A percentile compares a stretch with the other conserved stretches of the same genome.
Evolutionary conservation across 1,140 invertebrate genomes (phyloP).

Genomic region (Zophobas morio): DNA sequence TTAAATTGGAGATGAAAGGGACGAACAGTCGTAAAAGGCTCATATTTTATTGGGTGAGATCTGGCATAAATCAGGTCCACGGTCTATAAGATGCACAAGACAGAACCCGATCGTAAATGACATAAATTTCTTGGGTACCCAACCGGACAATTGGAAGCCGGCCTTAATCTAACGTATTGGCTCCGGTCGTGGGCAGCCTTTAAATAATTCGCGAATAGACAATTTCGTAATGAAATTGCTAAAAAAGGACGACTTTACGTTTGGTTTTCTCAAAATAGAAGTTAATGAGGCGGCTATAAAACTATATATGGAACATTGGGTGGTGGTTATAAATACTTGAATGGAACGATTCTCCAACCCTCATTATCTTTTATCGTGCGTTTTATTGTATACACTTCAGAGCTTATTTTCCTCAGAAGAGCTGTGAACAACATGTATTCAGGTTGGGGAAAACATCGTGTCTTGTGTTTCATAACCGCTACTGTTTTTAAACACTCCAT

Average conservation of each 20-base stretch:
- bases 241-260: neutral
- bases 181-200: conserved; percentile 4
- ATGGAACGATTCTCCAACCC: neutral
- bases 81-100: conserved; percentile 14
- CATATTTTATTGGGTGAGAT: conserved; percentile 34
- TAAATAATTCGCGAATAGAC: neutral
- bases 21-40: conserved; percentile 10
- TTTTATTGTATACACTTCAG: too few relatives aligned
- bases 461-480: too few relatives aligned
- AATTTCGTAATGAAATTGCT: neutral
- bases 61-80: conserved; percentile 10
- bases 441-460: too few relatives aligned
- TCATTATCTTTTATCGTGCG: neutral
- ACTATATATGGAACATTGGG: neutral
- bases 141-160: conserved; percentile 28
- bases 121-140: conserved; percentile 28
- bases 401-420: too few relatives aligned
- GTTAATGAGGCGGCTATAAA: neutral
- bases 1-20: conserved; percentile 33
- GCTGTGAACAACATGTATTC: too few relatives aligned
- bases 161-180: conserved; percentile 3
- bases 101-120: conserved; percentile 18
- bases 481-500: too few relatives aligned
- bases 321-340: neutral
- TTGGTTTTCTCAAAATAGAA: neutral